Conservation (phyloP, 2,113 vertebrate genomes). For the Ailurus styani region DNA sequence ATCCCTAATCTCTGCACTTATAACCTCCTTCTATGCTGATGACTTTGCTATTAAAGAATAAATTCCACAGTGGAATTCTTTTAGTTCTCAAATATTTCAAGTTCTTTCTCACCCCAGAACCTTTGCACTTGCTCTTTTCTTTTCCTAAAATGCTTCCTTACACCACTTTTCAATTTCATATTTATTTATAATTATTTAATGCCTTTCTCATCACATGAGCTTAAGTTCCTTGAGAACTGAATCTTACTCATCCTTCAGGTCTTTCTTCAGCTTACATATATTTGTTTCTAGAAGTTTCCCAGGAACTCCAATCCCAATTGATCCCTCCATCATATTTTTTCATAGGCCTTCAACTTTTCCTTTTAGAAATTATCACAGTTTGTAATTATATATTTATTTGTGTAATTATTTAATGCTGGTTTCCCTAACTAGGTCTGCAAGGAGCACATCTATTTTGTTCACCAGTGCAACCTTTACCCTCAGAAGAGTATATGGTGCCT, state of each 20-base stretch:
- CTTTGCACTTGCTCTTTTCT: not conserved
- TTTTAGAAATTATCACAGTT: not conserved
- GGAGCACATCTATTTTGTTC: not conserved
- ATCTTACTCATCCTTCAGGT: not conserved
- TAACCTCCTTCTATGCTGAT: not conserved
- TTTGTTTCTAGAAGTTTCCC: not conserved
- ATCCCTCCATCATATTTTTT: not conserved
- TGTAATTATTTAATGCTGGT: not conserved
- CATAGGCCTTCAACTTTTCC: not conserved
- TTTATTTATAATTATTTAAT: not conserved
- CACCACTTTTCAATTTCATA: not conserved
- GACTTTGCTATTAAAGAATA: not conserved
- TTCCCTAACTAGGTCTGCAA: not conserved
- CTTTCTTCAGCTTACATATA: not conserved
- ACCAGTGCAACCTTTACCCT: not conserved
- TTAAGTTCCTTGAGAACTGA: not conserved
- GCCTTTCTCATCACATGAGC: not conserved
- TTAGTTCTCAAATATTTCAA: not conserved
- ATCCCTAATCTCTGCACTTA: not conserved
- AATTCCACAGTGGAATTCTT: not conserved
- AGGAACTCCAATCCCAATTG: not conserved
- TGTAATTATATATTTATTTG: not conserved
- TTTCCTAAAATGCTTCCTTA: not conserved
- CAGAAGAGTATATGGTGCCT: not conserved
- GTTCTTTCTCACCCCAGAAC: not conserved